Evolutionary conservation across 2,113 vertebrate genomes (phyloP).

Genomic region (Muntiacus reevesi): DNA sequence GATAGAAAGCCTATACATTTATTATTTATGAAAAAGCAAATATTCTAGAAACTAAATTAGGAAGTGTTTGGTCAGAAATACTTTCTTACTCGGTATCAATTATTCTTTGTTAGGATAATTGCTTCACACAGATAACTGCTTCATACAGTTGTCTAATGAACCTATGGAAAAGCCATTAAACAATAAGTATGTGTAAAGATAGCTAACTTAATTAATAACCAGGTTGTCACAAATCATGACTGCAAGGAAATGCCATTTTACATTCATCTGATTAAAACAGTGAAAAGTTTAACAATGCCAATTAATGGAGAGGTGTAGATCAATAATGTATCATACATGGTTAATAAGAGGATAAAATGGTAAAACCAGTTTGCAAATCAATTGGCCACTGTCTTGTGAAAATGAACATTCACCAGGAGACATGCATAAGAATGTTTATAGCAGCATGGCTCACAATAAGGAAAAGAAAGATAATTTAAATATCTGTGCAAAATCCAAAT

Average conservation of each 20-base stretch:
- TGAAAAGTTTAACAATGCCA: neutral
- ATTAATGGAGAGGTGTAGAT: neutral
- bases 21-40: neutral
- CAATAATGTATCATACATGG: neutral
- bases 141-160: neutral
- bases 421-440: neutral
- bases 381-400: neutral
- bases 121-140: neutral
- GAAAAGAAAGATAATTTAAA: neutral
- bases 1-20: neutral
- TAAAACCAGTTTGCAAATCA: neutral
- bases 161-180: neutral
- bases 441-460: neutral
- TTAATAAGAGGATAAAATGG: neutral
- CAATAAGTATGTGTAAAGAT: neutral
- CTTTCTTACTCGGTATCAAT: neutral
- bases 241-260: neutral
- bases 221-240: neutral
- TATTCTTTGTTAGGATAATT: neutral
- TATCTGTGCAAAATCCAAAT: neutral
- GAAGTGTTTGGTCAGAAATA: neutral
- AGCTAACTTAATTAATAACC: constrained; percentile 10
- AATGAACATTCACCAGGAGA: neutral
- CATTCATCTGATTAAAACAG: neutral
- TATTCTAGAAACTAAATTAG: neutral